Conservation (phyloP, 2,888 invertebrate genomes). For the Yponomeuta plumbellus region DNA sequence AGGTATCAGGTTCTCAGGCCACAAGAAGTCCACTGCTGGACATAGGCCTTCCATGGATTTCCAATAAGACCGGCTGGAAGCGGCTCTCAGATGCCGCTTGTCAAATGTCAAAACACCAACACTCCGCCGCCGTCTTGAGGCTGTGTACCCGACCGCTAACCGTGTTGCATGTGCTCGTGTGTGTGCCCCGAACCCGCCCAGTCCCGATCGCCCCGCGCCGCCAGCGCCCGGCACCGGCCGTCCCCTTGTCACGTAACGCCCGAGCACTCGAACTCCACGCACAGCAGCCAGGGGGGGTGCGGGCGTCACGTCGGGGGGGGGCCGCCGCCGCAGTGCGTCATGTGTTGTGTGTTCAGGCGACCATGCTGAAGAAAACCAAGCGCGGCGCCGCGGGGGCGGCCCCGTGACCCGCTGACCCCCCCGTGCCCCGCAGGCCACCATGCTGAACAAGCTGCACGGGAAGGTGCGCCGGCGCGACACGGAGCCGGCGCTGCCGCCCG, state of each 20-base stretch:
- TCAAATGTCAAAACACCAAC: too few species aligned
- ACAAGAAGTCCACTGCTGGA: too few species aligned
- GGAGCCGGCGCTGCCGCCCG: conserved; percentile 84
- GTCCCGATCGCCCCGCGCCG: not conserved
- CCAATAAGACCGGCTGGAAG: too few species aligned
- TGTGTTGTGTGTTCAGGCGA: conserved; percentile 83
- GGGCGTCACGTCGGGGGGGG: conserved; percentile 10
- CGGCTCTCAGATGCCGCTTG: too few species aligned
- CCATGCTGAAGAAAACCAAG: conserved; percentile 99
- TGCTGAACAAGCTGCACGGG: conserved; percentile 98
- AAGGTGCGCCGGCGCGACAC: conserved; percentile 98
- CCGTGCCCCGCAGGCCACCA: conserved; percentile 90
- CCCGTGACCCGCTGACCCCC: conserved; percentile 44
- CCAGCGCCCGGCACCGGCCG: not conserved
- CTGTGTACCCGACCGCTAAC: not conserved
- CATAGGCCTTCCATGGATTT: too few species aligned
- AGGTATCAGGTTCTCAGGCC: too few species aligned
- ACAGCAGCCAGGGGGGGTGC: conserved; percentile 17
- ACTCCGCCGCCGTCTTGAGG: not conserved
- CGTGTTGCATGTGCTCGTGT: conserved; percentile 43
- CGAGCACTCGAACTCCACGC: conserved; percentile 53
- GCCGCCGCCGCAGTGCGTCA: conserved; percentile 16
- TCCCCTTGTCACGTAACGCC: conserved; percentile 51
- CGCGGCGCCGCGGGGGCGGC: conserved; percentile 87
- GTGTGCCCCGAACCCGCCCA: conserved; percentile 24